Conservation (phyloP, 2,888 invertebrate genomes). For the Apoderus coryli region DNA sequence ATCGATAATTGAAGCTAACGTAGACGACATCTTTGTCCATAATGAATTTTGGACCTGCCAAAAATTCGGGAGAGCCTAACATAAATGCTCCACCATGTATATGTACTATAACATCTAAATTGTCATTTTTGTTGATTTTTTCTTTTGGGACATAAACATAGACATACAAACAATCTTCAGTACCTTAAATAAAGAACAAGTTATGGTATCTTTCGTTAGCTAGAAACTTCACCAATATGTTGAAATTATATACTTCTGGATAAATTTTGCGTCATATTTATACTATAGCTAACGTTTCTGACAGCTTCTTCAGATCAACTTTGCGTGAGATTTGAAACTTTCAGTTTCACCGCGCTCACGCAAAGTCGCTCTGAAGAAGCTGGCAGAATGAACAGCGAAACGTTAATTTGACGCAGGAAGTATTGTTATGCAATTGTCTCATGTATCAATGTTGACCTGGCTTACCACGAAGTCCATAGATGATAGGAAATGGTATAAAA, state of each 20-base stretch:
- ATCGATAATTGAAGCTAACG: slow-evolving; percentile 27
- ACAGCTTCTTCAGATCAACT: too few species aligned
- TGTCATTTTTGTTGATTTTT: slow-evolving; percentile 29
- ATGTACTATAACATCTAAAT: slow-evolving; percentile 33
- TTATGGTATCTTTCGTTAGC: background rate
- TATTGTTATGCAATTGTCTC: too few species aligned
- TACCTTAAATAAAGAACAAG: slow-evolving; percentile 32
- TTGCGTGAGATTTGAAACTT: too few species aligned
- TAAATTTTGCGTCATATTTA: too few species aligned
- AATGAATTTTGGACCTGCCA: slow-evolving; percentile 33
- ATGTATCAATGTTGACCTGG: too few species aligned
- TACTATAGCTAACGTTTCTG: too few species aligned
- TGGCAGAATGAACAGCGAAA: too few species aligned
- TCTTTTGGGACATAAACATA: slow-evolving; percentile 45
- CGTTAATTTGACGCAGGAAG: too few species aligned
- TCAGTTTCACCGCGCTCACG: too few species aligned
- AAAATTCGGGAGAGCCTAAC: slow-evolving; percentile 27
- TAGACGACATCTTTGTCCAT: slow-evolving; percentile 30
- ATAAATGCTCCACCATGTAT: slow-evolving; percentile 37
- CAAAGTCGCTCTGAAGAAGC: too few species aligned
- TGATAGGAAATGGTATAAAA: slow-evolving; percentile 23
- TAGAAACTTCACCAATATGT: too few species aligned
- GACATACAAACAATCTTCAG: slow-evolving; percentile 51
- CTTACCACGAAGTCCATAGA: slow-evolving; percentile 47
- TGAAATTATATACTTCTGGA: too few species aligned